Evolutionary conservation across 2,888 invertebrate species (phyloP), one percentile per base, ranked within the genome.

Genomic region (Dexiosoma caninum): DNA sequence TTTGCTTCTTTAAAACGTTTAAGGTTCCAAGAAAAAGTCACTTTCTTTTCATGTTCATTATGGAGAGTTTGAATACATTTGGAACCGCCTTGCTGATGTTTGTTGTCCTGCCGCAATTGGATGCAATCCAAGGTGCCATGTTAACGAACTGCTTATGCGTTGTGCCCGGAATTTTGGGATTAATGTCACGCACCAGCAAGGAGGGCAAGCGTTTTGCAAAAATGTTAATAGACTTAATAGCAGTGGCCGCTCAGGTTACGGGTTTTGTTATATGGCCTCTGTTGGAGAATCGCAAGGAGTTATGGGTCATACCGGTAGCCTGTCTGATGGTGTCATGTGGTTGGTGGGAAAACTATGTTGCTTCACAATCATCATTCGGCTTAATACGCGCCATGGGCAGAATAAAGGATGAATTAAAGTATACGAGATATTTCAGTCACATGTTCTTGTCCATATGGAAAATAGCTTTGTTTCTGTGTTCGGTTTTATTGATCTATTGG

Each of bases 321-420:
- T 93, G 97, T 40, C 90, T 97, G 69, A 93, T 97, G 85, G 95
- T 97, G 82, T 98, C 98, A 0, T 92, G 96, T 42, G 96, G 97
- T 23, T 98, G 98, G 97, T 99, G 99, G 99, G 98, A 99, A 90
- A 99, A 99, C 90, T 99, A 96, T 88, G 96, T 98, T 1, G 95
- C 96, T 75, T 92, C 94, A 75, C 94, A 96, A 85, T 97, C 98
- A 72, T 95, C 96, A 0, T 92, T 97, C 82, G 94, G 89, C 0
- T 35, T 90, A 32, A 93, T 97, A 57, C 94, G 94, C 87, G 92
- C 92, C 49, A 91, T 96, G 85, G 95, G 94, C 9, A 93, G 94
- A 87, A 92, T 96, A 57, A 96, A 96, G 87, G 95, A 95, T 66
- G 94, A 96, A 67, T 91, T 98, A 82, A 94, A 93, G 81, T 91